phyloP scores from a whole-genome alignment of 2,797 vertebrate species.

The Paedocypris micromegethes region DNA sequence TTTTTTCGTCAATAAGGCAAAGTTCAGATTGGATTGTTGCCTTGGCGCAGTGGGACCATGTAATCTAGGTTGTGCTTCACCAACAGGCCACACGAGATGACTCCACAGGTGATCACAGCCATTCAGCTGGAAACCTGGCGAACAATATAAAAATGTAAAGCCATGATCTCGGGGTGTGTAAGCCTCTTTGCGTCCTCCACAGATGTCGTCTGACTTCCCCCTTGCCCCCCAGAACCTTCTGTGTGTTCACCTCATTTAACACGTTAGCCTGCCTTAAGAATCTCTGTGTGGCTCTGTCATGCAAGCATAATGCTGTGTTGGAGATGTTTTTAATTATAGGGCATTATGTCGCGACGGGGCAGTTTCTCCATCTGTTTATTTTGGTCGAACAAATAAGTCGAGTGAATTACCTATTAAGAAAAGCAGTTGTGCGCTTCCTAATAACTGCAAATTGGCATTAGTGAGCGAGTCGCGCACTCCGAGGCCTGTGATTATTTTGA shows the following conservation, averaged over 20 bases:
- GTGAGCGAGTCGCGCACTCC: slow-evolving; percentile 5
- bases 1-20: no score
- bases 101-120: slow-evolving; percentile 6
- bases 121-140: slow-evolving; percentile 16
- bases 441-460: slow-evolving; percentile 13
- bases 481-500: slow-evolving; percentile 22
- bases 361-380: slow-evolving; percentile 6
- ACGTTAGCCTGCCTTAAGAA: slow-evolving; percentile 2
- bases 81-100: neutral
- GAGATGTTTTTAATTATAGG: slow-evolving; percentile 24
- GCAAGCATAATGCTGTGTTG: slow-evolving; percentile 21
- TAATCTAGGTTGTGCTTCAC: no score
- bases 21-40: no score
- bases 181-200: slow-evolving; percentile 46
- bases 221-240: neutral
- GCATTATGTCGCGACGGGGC: slow-evolving; percentile 6
- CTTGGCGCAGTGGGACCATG: no score
- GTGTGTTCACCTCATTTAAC: slow-evolving; percentile 18
- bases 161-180: slow-evolving; percentile 33
- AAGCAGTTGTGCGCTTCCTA: slow-evolving; percentile 7
- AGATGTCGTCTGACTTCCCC: slow-evolving; percentile 33
- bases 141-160: slow-evolving; percentile 29
- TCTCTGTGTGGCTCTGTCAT: slow-evolving; percentile 7
- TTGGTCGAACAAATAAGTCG: slow-evolving; percentile 18
- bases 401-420: slow-evolving; percentile 13